phyloP scores from a whole-genome alignment of 2,797 vertebrate species.

The Rhabdomys pumilio region DNA sequence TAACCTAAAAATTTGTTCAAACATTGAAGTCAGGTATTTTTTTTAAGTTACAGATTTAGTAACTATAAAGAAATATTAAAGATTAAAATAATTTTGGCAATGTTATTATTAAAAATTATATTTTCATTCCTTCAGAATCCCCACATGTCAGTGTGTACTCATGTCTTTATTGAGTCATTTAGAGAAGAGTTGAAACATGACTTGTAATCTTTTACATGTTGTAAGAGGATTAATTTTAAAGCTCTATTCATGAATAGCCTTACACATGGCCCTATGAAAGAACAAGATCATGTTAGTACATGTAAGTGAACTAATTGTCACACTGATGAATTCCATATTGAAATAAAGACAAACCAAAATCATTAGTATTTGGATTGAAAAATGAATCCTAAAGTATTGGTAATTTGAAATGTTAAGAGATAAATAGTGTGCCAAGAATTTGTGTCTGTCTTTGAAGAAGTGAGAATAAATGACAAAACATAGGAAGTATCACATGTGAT shows the following conservation, averaged over 20 bases:
- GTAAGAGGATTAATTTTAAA: slow-evolving; percentile 93
- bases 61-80: slow-evolving; percentile 63
- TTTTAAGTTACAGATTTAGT: slow-evolving; percentile 54
- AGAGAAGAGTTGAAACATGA: slow-evolving; percentile 88
- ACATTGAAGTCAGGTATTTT: neutral
- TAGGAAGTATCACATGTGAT: too few species aligned
- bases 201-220: slow-evolving; percentile 90
- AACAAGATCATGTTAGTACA: slow-evolving; percentile 95
- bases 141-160: slow-evolving; percentile 85
- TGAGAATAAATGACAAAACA: neutral
- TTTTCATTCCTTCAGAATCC: slow-evolving; percentile 85
- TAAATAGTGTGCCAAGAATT: neutral
- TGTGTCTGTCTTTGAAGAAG: neutral
- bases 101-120: slow-evolving; percentile 82
- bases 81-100: slow-evolving; percentile 77
- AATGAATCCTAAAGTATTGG: slow-evolving; percentile 73
- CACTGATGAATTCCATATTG: slow-evolving; percentile 92
- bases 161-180: slow-evolving; percentile 84
- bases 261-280: slow-evolving; percentile 93
- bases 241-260: slow-evolving; percentile 90
- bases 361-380: slow-evolving; percentile 91
- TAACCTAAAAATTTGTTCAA: slow-evolving; percentile 43
- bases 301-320: slow-evolving; percentile 96
- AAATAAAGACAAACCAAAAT: slow-evolving; percentile 93
- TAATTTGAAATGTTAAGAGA: slow-evolving; percentile 83